Evolutionary conservation across 2,113 vertebrate species (phyloP).

Genomic region (Dolichallabes microphthalmus): DNA sequence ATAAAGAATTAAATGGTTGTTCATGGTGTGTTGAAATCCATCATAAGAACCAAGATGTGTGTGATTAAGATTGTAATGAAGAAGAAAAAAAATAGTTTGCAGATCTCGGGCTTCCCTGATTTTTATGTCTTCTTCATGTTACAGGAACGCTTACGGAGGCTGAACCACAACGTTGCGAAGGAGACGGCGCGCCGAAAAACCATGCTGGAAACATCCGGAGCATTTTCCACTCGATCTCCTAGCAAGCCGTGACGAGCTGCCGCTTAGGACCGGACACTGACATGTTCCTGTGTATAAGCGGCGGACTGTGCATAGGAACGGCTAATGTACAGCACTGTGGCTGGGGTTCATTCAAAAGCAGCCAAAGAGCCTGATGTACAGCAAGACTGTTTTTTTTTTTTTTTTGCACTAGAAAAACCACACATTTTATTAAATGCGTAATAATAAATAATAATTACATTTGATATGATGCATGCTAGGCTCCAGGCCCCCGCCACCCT

Average conservation of each 20-base stretch:
- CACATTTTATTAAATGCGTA: background rate
- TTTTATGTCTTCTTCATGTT: fast-evolving
- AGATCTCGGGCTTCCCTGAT: background rate
- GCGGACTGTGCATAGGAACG: background rate
- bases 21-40: background rate
- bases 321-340: conserved; percentile 1
- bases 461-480: background rate
- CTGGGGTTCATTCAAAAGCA: background rate
- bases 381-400: background rate
- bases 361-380: background rate
- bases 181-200: conserved; percentile 88
- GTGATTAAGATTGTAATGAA: background rate
- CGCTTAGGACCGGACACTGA: background rate
- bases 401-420: background rate
- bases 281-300: background rate
- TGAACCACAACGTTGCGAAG: conserved; percentile 93
- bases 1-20: background rate
- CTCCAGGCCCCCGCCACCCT: no score
- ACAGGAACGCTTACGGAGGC: conserved; percentile 85
- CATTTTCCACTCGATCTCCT: conserved; percentile 80
- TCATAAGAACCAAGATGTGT: no score
- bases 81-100: background rate
- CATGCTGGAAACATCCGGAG: conserved; percentile 85
- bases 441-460: background rate
- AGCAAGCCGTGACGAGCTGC: conserved; percentile 72